Base-by-base conservation (phyloP, 2,797 vertebrate genomes). In the Phataginus tricuspis region DNA sequence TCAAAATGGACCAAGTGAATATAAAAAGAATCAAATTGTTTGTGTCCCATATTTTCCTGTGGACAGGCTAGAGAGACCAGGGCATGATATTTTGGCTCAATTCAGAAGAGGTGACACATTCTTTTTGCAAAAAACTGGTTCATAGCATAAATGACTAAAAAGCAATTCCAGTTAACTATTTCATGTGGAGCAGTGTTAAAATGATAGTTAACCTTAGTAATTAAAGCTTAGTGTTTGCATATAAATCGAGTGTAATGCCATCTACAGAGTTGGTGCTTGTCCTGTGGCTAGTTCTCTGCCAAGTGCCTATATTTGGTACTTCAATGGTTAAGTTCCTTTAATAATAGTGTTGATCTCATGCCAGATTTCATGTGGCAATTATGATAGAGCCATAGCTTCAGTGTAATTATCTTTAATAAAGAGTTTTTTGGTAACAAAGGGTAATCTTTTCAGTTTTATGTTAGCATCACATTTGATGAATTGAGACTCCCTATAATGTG, bases 1-100 rank as follows among this genome's bases (percentile, higher is more conserved):
- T 93, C 63, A 96, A 87, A 93, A 89, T 91, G 83, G 93, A 87
- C 55, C 57, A 93, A 97, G 85, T 95, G 69, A 97, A 95, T 87
- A 25, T 74, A 53, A 85, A 93, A 42, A 93, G 75, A 96, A 82
- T 71, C 66, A 95, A 63, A 95, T 97, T 69, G 64, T 95, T 93
- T 83, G 61, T 68, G 57, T 90, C 96, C 83, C 78, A 37, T 31
- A 27, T 97, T 96, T 98, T 97, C 84, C 88, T 74, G 3, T 94
- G 95, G 66, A 57, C 79, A 94, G 49, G 82, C 61, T 95, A 74
- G 88, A 88, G 82, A 90, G 39, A 45, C 69, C 61, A 94, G 83
- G 51, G 27, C 68, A 51, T 89, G 83, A 53, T 85, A 85, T 91
- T 95, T 95, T 94, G 92, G 42, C 37, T 94, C 69, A 93, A 42